Evolutionary conservation across 1,140 invertebrate genomes (phyloP).

Genomic region (Sarcophaga peregrina): DNA sequence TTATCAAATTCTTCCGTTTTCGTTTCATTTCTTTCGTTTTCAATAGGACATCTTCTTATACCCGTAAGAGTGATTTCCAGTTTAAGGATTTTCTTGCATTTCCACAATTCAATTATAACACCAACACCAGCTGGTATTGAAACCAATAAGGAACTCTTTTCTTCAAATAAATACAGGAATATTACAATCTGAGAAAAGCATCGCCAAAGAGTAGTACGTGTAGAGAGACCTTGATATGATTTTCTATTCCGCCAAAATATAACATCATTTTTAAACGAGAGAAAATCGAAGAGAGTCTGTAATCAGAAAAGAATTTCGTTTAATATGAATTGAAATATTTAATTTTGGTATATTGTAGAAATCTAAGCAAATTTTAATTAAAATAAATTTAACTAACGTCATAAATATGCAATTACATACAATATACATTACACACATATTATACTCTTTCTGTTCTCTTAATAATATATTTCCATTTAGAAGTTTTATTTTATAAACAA

Average conservation of each 20-base stretch:
- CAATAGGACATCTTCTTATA: constrained; percentile 51
- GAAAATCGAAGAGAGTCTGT: constrained; percentile 93
- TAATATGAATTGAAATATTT: no score
- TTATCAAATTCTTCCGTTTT: constrained; percentile 88
- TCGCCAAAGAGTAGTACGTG: constrained; percentile 90
- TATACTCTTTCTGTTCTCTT: no score
- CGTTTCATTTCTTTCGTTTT: constrained; percentile 69
- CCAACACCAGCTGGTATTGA: constrained; percentile 88
- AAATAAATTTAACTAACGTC: no score
- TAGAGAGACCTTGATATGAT: constrained; percentile 89
- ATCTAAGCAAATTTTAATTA: no score
- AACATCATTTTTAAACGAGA: constrained; percentile 98
- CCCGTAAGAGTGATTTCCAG: constrained; percentile 70
- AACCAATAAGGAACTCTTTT: constrained; percentile 91
- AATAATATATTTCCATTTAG: no score
- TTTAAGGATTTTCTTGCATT: constrained; percentile 91
- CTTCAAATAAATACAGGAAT: constrained; percentile 93
- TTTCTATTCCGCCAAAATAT: constrained; percentile 90
- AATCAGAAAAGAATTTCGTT: constrained; percentile 49
- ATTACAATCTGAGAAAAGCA: constrained; percentile 94
- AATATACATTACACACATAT: no score
- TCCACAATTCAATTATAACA: constrained; percentile 87
- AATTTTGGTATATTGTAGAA: no score
- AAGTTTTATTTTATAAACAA: no score
- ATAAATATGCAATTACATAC: no score